Evolutionary conservation across 2,797 vertebrate species (phyloP).

Genomic region (Arctocebus calabarensis): DNA sequence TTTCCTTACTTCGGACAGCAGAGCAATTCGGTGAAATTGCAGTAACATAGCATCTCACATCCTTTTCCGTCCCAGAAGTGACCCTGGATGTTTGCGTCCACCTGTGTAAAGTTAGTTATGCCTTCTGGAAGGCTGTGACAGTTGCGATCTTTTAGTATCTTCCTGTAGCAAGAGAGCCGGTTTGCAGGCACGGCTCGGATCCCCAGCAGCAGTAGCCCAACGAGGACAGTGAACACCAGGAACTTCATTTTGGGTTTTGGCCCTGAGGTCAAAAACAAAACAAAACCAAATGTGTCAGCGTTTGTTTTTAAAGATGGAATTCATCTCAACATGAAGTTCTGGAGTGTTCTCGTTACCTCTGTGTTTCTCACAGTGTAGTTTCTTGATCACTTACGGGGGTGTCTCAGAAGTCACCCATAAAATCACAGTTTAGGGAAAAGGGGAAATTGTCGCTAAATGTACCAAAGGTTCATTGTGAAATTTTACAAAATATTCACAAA

Average conservation of each 20-base stretch:
- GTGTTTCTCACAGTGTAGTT: neutral
- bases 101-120: conserved; percentile 79
- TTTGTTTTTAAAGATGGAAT: neutral
- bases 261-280: conserved; percentile 30
- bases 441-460: no score
- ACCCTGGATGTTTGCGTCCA: conserved; percentile 80
- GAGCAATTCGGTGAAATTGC: conserved; percentile 89
- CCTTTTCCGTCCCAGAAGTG: conserved; percentile 90
- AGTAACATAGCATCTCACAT: conserved; percentile 91
- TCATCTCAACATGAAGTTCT: neutral
- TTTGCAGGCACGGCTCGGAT: conserved; percentile 74
- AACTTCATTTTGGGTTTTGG: conserved; percentile 74
- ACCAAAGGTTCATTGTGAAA: no score
- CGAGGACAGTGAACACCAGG: conserved; percentile 27
- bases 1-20: conserved; percentile 92
- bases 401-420: no score
- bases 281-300: conserved; percentile 1
- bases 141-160: conserved; percentile 83
- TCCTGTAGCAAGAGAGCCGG: conserved; percentile 88
- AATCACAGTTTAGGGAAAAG: no score
- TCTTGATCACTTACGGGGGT: neutral
- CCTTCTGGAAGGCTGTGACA: conserved; percentile 86
- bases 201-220: conserved; percentile 83
- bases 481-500: no score
- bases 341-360: neutral